A percentile compares a stretch with the other conserved stretches of the same genome.
Evolutionary conservation across 2,113 vertebrate genomes (phyloP).

Genomic region (Macheiramphus alcinus): DNA sequence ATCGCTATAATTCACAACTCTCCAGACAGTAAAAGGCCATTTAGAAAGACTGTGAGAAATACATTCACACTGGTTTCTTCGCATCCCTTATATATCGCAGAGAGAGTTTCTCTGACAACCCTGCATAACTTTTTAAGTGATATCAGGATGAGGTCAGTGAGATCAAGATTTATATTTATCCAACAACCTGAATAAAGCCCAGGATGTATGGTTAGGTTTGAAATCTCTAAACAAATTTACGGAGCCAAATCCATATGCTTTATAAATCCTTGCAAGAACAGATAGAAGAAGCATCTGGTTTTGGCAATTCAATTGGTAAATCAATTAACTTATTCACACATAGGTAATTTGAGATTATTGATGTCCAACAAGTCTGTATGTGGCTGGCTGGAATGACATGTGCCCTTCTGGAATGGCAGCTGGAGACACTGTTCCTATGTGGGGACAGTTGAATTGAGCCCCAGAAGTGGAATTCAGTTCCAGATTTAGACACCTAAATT

Average conservation of each 20-base stretch:
- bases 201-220: neutral
- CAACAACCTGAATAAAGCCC: neutral
- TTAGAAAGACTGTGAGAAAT: neutral
- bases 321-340: neutral
- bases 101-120: neutral
- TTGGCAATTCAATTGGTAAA: neutral
- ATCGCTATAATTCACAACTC: neutral
- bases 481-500: neutral
- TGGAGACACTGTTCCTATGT: neutral
- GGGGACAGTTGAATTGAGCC: neutral
- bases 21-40: neutral
- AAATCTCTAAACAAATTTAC: neutral
- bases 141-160: neutral
- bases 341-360: neutral
- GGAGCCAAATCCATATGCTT: neutral
- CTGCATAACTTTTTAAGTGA: neutral
- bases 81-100: neutral
- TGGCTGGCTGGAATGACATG: neutral
- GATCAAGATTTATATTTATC: neutral
- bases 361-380: neutral
- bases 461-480: neutral
- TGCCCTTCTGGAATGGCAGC: neutral
- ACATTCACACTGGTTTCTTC: neutral
- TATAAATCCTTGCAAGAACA: neutral
- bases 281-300: neutral